A percentile compares a stretch with the other conserved stretches of the same genome.
Evolutionary conservation across 1,140 invertebrate species (phyloP).

Genomic region (Penaeus japonicus): DNA sequence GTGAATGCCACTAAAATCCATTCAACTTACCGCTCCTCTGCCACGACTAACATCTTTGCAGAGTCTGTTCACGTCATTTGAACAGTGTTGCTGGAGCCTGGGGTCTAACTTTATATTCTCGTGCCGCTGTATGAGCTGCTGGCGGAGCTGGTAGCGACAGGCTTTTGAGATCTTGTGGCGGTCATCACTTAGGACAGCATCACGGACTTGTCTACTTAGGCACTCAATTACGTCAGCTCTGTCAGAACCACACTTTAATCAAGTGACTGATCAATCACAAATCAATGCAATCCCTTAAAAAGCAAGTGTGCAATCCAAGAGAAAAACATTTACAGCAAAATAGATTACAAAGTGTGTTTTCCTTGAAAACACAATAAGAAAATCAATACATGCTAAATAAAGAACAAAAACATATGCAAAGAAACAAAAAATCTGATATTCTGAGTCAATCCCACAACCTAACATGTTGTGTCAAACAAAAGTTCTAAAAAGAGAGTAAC

Average conservation of each 20-base stretch:
- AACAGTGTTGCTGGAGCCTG: constrained; percentile 77
- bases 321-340: not conserved
- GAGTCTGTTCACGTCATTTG: constrained; percentile 77
- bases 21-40: constrained; percentile 74
- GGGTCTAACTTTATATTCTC: constrained; percentile 88
- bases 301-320: no score
- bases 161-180: constrained; percentile 82
- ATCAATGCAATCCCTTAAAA: no score
- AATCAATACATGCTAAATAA: no score
- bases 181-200: constrained; percentile 83
- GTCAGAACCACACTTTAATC: not conserved
- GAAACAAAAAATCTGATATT: no score
- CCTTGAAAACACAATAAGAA: not conserved
- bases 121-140: constrained; percentile 88
- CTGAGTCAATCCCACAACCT: no score
- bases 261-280: not conserved
- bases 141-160: constrained; percentile 82
- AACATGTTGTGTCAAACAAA: not conserved
- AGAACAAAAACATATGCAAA: no score
- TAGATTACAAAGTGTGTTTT: not conserved
- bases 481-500: not conserved
- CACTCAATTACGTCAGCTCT: constrained; percentile 88
- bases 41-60: constrained; percentile 79
- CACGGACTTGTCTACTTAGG: constrained; percentile 86
- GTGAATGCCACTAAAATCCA: no score